Conservation (phyloP, 2,797 vertebrate species). For the Pteronotus mesoamericanus region DNA sequence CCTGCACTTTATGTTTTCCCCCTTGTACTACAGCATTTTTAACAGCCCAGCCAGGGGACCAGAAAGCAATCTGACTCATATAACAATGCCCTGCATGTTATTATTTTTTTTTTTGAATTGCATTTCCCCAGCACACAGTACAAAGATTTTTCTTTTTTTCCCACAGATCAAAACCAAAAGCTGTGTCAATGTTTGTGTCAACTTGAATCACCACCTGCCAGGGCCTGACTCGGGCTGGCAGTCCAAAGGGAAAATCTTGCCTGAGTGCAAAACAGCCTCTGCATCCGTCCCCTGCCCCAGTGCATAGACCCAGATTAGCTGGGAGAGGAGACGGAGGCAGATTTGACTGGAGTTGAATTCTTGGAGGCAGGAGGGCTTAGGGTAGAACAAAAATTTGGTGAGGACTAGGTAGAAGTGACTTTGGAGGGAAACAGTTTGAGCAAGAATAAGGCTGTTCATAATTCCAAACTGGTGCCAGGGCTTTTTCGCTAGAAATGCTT, state of each 20-base stretch:
- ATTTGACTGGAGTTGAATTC: slow-evolving; percentile 38
- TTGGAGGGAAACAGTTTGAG: slow-evolving; percentile 45
- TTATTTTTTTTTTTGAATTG: slow-evolving; percentile 28
- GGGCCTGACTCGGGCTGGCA: slow-evolving; percentile 53
- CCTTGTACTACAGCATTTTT: background rate
- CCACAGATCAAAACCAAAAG: slow-evolving; percentile 54
- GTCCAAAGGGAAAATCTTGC: slow-evolving; percentile 50
- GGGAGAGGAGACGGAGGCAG: slow-evolving; percentile 42
- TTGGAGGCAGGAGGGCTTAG: background rate
- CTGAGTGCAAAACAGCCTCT: background rate
- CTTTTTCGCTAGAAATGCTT: slow-evolving; percentile 47
- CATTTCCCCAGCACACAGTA: slow-evolving; percentile 60
- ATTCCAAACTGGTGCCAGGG: slow-evolving; percentile 30
- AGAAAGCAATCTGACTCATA: slow-evolving; percentile 9
- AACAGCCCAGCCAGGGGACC: background rate
- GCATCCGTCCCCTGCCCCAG: background rate
- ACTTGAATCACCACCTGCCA: slow-evolving; percentile 44
- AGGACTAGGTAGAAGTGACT: slow-evolving; percentile 23
- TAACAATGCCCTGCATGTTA: slow-evolving; percentile 24
- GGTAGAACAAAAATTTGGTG: slow-evolving; percentile 32
- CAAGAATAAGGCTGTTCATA: slow-evolving; percentile 52
- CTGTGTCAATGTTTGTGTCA: slow-evolving; percentile 31
- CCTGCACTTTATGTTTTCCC: background rate
- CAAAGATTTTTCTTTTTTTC: slow-evolving; percentile 25
- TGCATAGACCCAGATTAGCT: background rate